Percentiles rank a stretch among this genome's conserved stretches.
Conservation (phyloP, 2,888 invertebrate species). For the Diarsia dahlii region DNA sequence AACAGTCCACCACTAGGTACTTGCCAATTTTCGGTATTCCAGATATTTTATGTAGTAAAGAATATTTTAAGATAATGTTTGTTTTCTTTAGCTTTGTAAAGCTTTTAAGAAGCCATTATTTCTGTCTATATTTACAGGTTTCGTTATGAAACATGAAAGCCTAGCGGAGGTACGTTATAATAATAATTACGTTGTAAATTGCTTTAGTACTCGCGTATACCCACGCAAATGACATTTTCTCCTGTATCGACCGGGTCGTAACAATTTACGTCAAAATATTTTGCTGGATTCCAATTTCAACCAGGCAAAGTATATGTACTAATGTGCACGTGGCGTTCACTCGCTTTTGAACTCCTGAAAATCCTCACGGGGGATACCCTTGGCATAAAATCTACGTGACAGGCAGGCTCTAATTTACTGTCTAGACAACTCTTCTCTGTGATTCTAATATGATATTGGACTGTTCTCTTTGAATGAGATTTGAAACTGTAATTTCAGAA, state of each 20-base stretch:
- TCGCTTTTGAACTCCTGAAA: not conserved
- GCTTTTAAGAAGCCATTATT: not conserved
- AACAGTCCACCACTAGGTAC: conserved; percentile 47
- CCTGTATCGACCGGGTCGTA: conserved; percentile 12
- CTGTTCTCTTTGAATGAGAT: conserved; percentile 8
- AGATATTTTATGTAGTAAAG: conserved; percentile 27
- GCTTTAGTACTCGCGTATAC: conserved; percentile 18
- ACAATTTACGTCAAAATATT: conserved; percentile 42
- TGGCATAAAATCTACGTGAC: conserved; percentile 2
- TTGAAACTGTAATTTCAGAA: conserved; percentile 14
- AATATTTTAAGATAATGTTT: conserved; percentile 14
- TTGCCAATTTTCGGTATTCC: conserved; percentile 53
- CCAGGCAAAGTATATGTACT: conserved; percentile 12
- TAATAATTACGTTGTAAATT: conserved; percentile 27
- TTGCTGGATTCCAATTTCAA: conserved; percentile 26
- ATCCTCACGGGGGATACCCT: not conserved
- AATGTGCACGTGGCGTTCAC: conserved; percentile 12
- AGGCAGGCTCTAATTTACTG: conserved; percentile 36
- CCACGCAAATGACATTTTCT: conserved; percentile 42
- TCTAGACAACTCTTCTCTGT: conserved; percentile 38
- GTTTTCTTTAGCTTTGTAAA: not conserved
- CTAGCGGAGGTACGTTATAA: not conserved
- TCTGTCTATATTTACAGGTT: not conserved
- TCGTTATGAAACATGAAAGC: conserved; percentile 8
- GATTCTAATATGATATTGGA: conserved; percentile 23